Conservation (phyloP, 2,113 vertebrate genomes). For the Saccopteryx bilineata region DNA sequence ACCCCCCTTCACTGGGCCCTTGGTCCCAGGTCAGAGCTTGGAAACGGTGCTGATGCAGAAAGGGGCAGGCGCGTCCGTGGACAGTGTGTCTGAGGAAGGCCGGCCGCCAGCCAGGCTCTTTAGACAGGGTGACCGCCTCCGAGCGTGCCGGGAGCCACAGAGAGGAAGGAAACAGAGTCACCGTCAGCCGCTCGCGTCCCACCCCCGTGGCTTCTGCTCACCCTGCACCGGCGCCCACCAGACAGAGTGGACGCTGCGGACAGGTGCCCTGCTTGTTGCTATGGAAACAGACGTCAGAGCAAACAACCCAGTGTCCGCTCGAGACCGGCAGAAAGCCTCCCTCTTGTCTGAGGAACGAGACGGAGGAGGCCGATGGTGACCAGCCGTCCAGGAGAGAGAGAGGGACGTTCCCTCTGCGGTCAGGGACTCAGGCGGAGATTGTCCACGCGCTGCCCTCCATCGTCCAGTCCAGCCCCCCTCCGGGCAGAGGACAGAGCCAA, state of each 20-base stretch:
- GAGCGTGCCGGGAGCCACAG: background rate
- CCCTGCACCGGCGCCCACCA: no score
- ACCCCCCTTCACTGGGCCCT: background rate
- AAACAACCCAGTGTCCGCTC: background rate
- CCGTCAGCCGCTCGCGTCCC: background rate
- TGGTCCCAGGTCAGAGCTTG: background rate
- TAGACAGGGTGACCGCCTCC: background rate
- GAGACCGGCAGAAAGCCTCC: background rate
- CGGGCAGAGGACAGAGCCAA: background rate
- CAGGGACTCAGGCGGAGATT: background rate
- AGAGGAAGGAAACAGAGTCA: background rate
- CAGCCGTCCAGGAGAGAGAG: background rate
- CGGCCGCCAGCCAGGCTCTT: background rate
- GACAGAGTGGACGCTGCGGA: background rate
- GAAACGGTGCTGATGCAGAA: background rate
- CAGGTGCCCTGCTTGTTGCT: background rate
- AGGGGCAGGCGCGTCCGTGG: background rate
- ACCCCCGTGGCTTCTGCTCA: background rate
- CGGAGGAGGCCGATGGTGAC: background rate
- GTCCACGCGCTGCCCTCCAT: background rate
- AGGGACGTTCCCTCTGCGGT: background rate
- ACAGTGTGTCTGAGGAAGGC: background rate
- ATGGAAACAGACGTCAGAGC: background rate
- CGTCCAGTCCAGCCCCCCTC: background rate
- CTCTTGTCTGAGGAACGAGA: background rate